Percentiles rank a stretch among this genome's conserved stretches.
Evolutionary conservation across 2,888 invertebrate genomes (phyloP).

Genomic region (Parnassius orleans): DNA sequence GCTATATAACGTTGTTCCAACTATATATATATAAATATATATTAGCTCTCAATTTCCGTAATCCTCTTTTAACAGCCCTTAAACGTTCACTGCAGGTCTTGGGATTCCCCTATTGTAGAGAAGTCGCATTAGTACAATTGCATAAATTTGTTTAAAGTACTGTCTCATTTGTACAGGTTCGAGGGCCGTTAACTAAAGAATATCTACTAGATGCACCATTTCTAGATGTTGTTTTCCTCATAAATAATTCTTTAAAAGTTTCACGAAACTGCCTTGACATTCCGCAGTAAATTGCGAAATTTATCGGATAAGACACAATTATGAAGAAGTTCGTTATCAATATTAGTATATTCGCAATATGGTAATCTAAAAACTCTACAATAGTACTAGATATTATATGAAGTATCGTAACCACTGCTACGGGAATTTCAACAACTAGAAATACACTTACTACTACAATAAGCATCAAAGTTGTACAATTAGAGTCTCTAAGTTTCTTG

Average conservation of each 20-base stretch:
- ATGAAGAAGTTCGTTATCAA: conserved; percentile 95
- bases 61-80: too few relatives aligned
- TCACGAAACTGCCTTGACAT: conserved; percentile 97
- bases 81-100: too few relatives aligned
- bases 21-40: too few relatives aligned
- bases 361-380: conserved; percentile 87
- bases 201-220: conserved; percentile 88
- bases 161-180: conserved; percentile 92
- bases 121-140: too few relatives aligned
- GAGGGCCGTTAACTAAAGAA: conserved; percentile 90
- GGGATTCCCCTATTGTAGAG: too few relatives aligned
- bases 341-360: conserved; percentile 88
- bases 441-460: conserved; percentile 94
- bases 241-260: conserved; percentile 93
- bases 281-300: conserved; percentile 97
- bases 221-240: conserved; percentile 82
- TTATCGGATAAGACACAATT: conserved; percentile 95
- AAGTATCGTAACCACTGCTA: conserved; percentile 90
- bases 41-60: too few relatives aligned
- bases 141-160: conserved; percentile 78
- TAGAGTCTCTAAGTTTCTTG: conserved; percentile 88
- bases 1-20: too few relatives aligned
- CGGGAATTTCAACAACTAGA: conserved; percentile 90
- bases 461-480: conserved; percentile 93
- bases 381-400: conserved; percentile 90